phyloP scores from a whole-genome alignment of 2,797 vertebrate species.

The Dermochelys coriacea region DNA sequence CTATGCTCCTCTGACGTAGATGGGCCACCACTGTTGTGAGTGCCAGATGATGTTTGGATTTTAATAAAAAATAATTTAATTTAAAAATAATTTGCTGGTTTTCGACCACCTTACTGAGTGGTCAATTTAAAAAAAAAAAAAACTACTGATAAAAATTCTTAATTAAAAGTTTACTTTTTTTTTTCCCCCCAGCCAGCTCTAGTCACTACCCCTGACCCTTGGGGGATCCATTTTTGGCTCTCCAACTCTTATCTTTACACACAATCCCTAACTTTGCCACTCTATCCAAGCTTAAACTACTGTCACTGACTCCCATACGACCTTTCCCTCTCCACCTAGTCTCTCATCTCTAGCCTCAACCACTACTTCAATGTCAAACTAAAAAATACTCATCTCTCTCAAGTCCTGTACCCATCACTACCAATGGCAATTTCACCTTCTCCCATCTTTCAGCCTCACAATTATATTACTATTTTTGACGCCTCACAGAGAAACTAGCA shows the following conservation, averaged over 20 bases:
- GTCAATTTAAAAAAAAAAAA: too few relatives aligned
- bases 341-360: not conserved
- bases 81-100: too few relatives aligned
- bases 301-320: not conserved
- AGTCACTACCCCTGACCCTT: not conserved
- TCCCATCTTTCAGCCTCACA: accelerated
- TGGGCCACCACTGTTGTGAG: too few relatives aligned
- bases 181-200: not conserved
- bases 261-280: not conserved
- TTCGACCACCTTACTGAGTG: too few relatives aligned
- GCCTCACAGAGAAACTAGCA: not conserved
- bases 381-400: not conserved
- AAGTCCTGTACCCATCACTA: not conserved
- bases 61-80: too few relatives aligned
- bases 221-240: not conserved
- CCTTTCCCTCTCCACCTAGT: not conserved
- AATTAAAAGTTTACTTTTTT: too few relatives aligned
- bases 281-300: not conserved
- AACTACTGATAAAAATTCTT: too few relatives aligned
- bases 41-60: too few relatives aligned
- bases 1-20: too few relatives aligned
- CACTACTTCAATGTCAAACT: not conserved
- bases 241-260: not conserved
- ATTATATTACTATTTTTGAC: not conserved
- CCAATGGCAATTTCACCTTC: not conserved